Evolutionary conservation across 2,888 invertebrate species (phyloP), one percentile per base, ranked within the genome.

Genomic region (Dynastes hyllus): DNA sequence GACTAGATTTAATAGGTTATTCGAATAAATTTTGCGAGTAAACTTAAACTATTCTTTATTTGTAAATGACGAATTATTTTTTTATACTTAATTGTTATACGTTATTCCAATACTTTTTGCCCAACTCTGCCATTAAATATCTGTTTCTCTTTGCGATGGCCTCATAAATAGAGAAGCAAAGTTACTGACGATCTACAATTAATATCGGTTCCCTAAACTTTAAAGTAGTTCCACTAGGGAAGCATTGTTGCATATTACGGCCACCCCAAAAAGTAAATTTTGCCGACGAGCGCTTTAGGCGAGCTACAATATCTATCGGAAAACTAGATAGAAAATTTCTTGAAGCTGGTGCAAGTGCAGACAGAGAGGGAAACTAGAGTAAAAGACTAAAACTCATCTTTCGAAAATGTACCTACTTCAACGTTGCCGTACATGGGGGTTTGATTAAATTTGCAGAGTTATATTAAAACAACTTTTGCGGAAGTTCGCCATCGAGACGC

Each of bases 401-500:
- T 63, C 45, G 61, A 58, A 61, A 45, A 61, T 61, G 45, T 22
- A 75, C 32, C 32, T 37, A 5, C 71, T 80, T 67, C 40, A 81
- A 81, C 80, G 77, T 78, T 78, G 79, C 77, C 71, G 78, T 78
- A 80, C 80, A 78, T 77, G 79, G 80, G 80, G 80, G 80, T 82
- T 78, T 82, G 82, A 82, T 82, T 82, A 81, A 82, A 82, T 82
- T 82, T 81, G 79, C 76, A 45, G 79, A 81, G 79, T 82, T 82
- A 81, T 82, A 81, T 81, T 82, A 82, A 81, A 82, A 81, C 78
- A 82, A 81, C 81, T 82, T 80, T 67, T 29, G 29, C 11, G 61
- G 61, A 75, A 75, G 61, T 75, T 75, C 50, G 37, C 75, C n/a
- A 75, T 75, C 40, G 75, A 63, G 75, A 70, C 70, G 67, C 16